phyloP scores from a whole-genome alignment of 2,113 vertebrate species.

The Eulemur macaco region DNA sequence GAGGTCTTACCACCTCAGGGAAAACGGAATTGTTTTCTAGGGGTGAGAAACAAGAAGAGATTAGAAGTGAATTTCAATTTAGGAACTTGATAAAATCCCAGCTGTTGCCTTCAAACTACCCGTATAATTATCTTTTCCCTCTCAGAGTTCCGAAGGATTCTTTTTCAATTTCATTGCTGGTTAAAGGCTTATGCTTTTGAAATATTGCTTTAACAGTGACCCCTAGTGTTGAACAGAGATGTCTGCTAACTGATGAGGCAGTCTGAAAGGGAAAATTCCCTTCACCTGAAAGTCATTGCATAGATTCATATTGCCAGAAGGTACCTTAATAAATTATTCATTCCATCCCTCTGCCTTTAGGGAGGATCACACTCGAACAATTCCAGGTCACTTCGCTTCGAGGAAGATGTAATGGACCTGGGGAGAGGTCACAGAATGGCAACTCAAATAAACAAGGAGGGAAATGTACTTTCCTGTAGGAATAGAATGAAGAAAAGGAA shows the following conservation, averaged over 20 bases:
- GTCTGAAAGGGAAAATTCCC: background rate
- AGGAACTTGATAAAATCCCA: conserved; percentile 46
- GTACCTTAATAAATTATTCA: conserved; percentile 6
- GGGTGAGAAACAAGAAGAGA: conserved; percentile 45
- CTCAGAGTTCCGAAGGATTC: background rate
- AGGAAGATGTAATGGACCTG: conserved; percentile 40
- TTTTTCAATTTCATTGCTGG: background rate
- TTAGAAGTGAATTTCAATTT: conserved; percentile 54
- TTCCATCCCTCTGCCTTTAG: background rate
- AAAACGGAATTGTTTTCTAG: conserved; percentile 6
- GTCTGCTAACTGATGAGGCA: background rate
- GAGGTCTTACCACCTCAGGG: background rate
- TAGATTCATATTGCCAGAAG: background rate
- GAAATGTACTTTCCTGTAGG: background rate
- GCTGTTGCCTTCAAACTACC: conserved; percentile 13
- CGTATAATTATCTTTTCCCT: conserved; percentile 20
- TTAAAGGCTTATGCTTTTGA: background rate
- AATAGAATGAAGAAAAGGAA: background rate
- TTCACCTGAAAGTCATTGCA: background rate
- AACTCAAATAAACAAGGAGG: background rate
- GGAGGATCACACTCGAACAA: conserved; percentile 16
- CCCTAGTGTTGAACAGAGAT: conserved; percentile 71
- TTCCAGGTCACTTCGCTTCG: conserved; percentile 44
- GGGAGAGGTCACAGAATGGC: conserved; percentile 27
- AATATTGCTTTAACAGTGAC: conserved; percentile 75